Conservation (phyloP, 2,113 vertebrate species). For the Chloroceryle aenea region DNA sequence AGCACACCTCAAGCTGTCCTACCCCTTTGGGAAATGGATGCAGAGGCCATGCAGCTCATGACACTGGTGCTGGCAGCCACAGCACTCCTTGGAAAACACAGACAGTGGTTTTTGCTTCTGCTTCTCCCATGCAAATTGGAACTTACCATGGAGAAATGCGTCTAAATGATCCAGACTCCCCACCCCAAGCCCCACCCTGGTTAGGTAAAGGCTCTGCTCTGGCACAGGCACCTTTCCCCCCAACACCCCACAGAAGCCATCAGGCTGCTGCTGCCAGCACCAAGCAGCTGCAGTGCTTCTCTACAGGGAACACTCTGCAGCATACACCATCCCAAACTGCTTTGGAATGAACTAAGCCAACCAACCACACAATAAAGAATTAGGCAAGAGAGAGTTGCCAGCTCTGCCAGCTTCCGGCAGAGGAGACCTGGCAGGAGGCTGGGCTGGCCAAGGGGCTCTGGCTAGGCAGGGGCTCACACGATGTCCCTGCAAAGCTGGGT, state of each 20-base stretch:
- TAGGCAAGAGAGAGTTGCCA: neutral
- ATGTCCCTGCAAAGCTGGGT: neutral
- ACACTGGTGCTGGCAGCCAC: neutral
- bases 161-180: neutral
- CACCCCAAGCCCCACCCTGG: accelerated
- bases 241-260: neutral
- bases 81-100: neutral
- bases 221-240: neutral
- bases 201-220: neutral
- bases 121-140: neutral
- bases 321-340: neutral
- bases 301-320: conserved; percentile 11
- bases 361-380: neutral
- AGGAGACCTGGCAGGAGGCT: neutral
- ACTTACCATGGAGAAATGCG: neutral
- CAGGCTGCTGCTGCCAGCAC: neutral
- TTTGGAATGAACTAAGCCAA: neutral
- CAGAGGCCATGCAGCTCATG: neutral
- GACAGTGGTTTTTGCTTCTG: neutral
- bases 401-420: neutral
- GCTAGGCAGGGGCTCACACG: neutral
- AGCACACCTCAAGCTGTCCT: neutral
- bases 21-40: neutral
- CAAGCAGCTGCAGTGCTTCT: neutral
- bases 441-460: neutral